Base-by-base conservation (phyloP, 2,113 vertebrate species). In the Emydocephalus ijimae region DNA sequence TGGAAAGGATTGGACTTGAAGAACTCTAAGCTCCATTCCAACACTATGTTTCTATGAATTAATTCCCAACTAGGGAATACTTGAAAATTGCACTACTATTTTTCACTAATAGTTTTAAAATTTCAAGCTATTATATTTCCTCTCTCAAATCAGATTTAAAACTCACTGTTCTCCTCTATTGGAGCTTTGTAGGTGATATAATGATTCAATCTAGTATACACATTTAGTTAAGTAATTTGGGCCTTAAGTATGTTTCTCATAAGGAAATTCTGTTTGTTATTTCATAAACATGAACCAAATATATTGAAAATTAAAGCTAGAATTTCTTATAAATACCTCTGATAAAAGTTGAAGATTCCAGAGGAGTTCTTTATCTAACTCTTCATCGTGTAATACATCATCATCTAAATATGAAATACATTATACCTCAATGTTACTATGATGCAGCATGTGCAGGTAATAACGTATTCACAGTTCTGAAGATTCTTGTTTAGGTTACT, bases 311-410 rank as follows among this genome's bases (percentile, higher is more conserved):
- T 54, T 61, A 64, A 89, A 81, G 10, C 26, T 24, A 95, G 54
- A 0, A 0, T 59, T 94, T 69, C 88, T 74, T 55, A 92, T 11
- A 95, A 90, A 97, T 98, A 99, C 99, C 98, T 99, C 99, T 93
- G 99, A 99, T 90, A 99, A 97, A 91, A 99, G 98, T 93, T 99
- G 99, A 85, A 99, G 98, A 96, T 98, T 99, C 99, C 99, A 99
- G 12, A 99, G 96, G 87, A 99, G 97, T 94, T 99, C 99, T 95
- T 99, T 99, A 96, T 99, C 99, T 91, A 99, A 97, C 88, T 99
- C 99, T 97, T 99, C 99, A 85, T 99, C 99, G 94, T 96, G 97
- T 89, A 99, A 97, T 52, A 99, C 99, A 94, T 99, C 99, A 93
- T 99, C 99, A 98, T 99, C 99, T 99, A 96, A 92, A 95, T 91